Base-by-base conservation (phyloP, 2,888 invertebrate genomes). In the Biston betularia region DNA sequence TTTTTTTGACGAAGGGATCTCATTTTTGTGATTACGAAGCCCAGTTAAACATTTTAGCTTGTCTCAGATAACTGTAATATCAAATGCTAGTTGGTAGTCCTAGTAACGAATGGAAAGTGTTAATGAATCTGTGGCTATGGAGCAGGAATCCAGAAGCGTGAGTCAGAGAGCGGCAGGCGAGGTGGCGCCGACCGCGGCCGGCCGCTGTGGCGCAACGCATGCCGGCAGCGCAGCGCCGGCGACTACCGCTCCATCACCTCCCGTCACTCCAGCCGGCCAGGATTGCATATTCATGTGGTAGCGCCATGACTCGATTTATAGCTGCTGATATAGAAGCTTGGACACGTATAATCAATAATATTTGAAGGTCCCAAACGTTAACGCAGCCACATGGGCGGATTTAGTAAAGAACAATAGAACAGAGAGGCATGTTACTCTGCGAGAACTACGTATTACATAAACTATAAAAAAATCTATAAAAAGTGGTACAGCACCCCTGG, bases 131-230 rank as follows among this genome's bases (percentile, higher is more conserved):
- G 52, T 56, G 35, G 78, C 83, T 85, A 84, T 83, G 78, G 81
- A 84, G 83, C 90, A 83, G 85, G 89, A 92, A 89, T 92, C 90
- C 90, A 84, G 75, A 83, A 77, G 83, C 89, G 85, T 92, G 92
- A 92, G 89, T 92, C 92, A 92, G 67, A 50, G 38, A 10, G 58
- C 24, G 57, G 35, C 58, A 58, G 83, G 76, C 79, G 80, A 75
- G 80, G 80, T 74, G 69, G 72, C 74, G 76, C 69, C 82, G 82
- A 78, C 80, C 77, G 79, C 75, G 76, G 73, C 68, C 70, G 75
- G 79, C 76, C 79, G 75, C 83, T 79, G 75, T 79, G 77, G 74
- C 76, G 77, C 76, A 75, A 75, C 70, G 61, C 69, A 63, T 68
- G 69, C 59, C 61, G 35, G 46, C 34, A 34, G 7, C 48, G 15